phyloP scores from a whole-genome alignment of 1,140 invertebrate genomes.

The Laupala kohalensis region DNA sequence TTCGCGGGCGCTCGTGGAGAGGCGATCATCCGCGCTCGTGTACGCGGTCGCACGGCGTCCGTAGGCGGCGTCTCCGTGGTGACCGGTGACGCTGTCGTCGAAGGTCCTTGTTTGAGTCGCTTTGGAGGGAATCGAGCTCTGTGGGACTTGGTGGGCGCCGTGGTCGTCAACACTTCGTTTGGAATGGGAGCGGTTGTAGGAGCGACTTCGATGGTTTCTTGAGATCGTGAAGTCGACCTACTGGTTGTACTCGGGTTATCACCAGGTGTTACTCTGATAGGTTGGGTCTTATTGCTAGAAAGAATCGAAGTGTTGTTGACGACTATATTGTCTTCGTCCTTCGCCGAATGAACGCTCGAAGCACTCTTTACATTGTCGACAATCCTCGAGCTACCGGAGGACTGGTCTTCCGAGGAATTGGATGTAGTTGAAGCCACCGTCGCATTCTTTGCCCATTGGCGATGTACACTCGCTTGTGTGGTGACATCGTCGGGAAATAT shows the following conservation, averaged over 20 bases:
- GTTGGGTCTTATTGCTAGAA: not conserved
- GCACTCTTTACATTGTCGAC: not conserved
- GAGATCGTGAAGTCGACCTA: not conserved
- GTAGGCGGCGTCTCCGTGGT: not conserved
- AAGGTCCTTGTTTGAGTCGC: not conserved
- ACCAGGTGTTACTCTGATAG: not conserved
- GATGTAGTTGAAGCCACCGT: not conserved
- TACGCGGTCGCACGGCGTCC: not conserved
- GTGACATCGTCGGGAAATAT: not conserved
- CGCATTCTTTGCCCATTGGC: not conserved
- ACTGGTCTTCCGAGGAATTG: not conserved
- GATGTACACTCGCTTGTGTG: not conserved
- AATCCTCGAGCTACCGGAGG: not conserved
- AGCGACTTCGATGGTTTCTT: not conserved
- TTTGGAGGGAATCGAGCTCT: not conserved
- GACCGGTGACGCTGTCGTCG: too few relatives aligned
- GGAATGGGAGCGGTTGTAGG: not conserved
- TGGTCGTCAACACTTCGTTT: not conserved
- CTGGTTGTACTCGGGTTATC: not conserved
- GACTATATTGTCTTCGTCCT: not conserved
- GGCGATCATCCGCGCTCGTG: not conserved
- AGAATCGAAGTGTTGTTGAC: not conserved
- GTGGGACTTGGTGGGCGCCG: not conserved
- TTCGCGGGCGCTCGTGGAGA: not conserved
- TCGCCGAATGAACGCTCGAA: not conserved